Percentiles rank a stretch among this genome's conserved stretches.
phyloP scores from a whole-genome alignment of 2,888 invertebrate genomes.

The Parnassius glacialis region DNA sequence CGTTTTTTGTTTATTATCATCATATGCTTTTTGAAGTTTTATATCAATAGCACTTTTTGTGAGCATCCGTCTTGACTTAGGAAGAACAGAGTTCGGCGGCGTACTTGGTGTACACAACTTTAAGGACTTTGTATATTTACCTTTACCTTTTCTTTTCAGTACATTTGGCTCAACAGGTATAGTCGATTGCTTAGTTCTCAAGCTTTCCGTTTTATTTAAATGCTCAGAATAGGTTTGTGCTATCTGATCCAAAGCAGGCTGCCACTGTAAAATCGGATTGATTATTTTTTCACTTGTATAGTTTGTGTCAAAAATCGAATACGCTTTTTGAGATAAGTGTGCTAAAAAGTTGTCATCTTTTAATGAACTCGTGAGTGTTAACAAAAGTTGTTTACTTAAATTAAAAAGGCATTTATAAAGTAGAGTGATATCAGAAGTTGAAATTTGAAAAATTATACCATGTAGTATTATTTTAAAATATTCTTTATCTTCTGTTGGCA shows the following conservation, averaged over 20 bases:
- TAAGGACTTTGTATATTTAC: conserved; percentile 35
- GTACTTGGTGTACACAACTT: conserved; percentile 39
- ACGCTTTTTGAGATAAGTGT: conserved; percentile 68
- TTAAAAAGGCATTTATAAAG: conserved; percentile 70
- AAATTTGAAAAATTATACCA: conserved; percentile 58
- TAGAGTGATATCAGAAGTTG: conserved; percentile 49
- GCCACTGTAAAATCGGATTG: conserved; percentile 70
- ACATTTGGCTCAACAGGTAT: conserved; percentile 60
- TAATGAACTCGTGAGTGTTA: conserved; percentile 63
- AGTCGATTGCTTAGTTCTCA: conserved; percentile 56
- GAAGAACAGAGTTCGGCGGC: conserved; percentile 51
- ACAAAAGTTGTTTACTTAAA: conserved; percentile 59
- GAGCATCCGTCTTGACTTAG: conserved; percentile 54
- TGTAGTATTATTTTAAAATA: conserved; percentile 61
- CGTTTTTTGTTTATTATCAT: conserved; percentile 63
- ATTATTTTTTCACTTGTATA: conserved; percentile 76
- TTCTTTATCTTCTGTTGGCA: conserved; percentile 56
- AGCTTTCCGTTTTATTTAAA: conserved; percentile 51
- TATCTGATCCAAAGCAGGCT: conserved; percentile 70
- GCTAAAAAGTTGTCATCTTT: conserved; percentile 67
- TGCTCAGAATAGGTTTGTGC: conserved; percentile 57
- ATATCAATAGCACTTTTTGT: conserved; percentile 62
- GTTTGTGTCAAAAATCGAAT: conserved; percentile 69
- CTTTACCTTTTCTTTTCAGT: conserved; percentile 51
- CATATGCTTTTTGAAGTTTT: conserved; percentile 53